Conservation (phyloP, 2,113 vertebrate species). For the Muntiacus muntjak region DNA sequence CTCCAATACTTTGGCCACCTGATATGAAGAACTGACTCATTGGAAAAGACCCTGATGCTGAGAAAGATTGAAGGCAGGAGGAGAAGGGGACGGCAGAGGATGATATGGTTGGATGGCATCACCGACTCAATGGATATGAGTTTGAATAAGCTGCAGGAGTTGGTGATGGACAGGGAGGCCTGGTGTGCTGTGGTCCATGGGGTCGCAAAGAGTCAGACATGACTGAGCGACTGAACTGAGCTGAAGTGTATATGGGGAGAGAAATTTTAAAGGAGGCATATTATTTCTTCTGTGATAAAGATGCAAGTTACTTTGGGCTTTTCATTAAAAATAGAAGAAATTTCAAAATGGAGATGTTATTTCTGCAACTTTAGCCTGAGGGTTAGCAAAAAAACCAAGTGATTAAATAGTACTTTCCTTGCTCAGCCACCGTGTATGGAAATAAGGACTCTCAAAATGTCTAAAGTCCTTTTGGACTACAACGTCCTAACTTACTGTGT, state of each 20-base stretch:
- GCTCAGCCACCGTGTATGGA: background rate
- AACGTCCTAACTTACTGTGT: background rate
- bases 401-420: background rate
- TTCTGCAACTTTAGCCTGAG: background rate
- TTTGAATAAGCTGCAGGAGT: background rate
- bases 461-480: background rate
- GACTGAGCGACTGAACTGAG: background rate
- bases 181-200: too few relatives aligned
- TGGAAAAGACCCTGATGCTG: background rate
- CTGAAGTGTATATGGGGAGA: background rate
- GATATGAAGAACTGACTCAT: background rate
- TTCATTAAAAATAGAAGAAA: background rate
- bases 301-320: background rate
- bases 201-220: background rate
- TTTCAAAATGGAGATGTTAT: background rate
- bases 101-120: background rate
- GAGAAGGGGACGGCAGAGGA: background rate
- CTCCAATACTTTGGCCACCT: background rate
- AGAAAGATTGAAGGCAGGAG: background rate
- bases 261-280: background rate
- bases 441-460: accelerated
- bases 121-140: background rate
- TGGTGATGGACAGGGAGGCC: background rate
- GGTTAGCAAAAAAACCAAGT: background rate
- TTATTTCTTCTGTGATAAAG: background rate